Percentiles rank a stretch among this genome's conserved stretches.
phyloP scores from a whole-genome alignment of 2,113 vertebrate species.

The Siniperca knerii region DNA sequence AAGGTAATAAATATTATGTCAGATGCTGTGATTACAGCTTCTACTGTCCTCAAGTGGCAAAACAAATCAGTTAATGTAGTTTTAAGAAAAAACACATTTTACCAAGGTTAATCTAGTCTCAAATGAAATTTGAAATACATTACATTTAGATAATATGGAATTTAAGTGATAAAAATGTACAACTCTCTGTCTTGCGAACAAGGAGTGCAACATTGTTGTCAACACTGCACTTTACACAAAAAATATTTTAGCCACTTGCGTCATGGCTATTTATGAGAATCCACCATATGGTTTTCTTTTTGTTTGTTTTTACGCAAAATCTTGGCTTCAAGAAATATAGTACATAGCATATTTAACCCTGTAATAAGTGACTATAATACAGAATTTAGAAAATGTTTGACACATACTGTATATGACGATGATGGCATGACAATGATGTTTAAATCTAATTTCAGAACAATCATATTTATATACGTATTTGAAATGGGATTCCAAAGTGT shows the following conservation, averaged over 20 bases:
- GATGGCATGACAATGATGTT: neutral
- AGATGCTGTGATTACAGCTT: neutral
- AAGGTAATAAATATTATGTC: neutral
- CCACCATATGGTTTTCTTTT: neutral
- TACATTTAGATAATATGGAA: neutral
- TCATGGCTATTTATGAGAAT: neutral
- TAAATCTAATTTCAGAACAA: neutral
- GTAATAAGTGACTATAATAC: too few relatives aligned
- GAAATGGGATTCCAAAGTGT: neutral
- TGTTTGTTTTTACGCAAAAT: neutral
- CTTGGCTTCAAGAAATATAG: neutral
- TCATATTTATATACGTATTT: neutral
- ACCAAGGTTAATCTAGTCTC: neutral
- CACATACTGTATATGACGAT: neutral
- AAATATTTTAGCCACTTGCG: constrained; percentile 6
- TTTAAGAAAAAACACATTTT: neutral
- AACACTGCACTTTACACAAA: constrained; percentile 3
- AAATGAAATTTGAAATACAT: neutral
- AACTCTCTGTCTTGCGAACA: too few relatives aligned
- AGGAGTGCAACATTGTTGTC: neutral
- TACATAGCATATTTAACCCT: neutral
- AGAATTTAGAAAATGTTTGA: neutral
- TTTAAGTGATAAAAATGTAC: neutral
- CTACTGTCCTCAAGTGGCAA: neutral
- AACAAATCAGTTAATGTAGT: neutral